These are phyloP conservation scores for Siniperca scherzeri DNA, from an alignment of 2,797 vertebrate genomes.

Conservation along the genomic window DNA sequence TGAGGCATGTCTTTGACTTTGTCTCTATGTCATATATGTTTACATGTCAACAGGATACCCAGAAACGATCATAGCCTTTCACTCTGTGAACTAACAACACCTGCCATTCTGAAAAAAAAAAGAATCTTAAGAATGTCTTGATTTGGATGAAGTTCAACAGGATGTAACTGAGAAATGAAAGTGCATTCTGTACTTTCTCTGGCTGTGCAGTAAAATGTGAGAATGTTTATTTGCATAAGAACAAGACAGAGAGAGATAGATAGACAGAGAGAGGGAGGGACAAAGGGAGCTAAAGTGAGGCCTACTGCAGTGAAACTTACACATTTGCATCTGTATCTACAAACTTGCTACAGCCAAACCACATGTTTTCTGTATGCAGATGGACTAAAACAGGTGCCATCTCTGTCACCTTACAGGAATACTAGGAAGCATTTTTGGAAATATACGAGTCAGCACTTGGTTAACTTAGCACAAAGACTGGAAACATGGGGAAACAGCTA, in stretches of 20 bases:
- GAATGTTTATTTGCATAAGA: conserved; percentile 43
- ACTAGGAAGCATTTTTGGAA: not conserved
- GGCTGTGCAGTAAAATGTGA: conserved; percentile 7
- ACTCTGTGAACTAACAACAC: conserved; percentile 2
- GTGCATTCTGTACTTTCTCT: conserved; percentile 4
- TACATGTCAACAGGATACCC: conserved; percentile 17
- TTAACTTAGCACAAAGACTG: not conserved
- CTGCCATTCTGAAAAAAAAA: not conserved
- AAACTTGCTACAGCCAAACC: conserved; percentile 1
- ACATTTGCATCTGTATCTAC: conserved; percentile 49
- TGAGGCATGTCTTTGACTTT: not conserved
- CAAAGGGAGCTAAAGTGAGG: not conserved
- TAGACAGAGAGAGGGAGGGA: not conserved
- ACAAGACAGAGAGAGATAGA: not conserved
- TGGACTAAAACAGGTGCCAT: not conserved
- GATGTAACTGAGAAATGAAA: conserved; percentile 9
- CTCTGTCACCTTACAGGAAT: not conserved
- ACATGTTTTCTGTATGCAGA: conserved; percentile 8
- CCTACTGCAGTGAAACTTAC: not conserved
- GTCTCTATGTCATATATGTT: conserved; percentile 1
- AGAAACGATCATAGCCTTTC: not conserved
- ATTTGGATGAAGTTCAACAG: conserved; percentile 38
- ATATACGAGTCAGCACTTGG: not conserved
- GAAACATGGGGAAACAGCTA: not conserved
- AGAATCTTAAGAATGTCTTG: not conserved